These are phyloP conservation scores for Oryzias curvinotus DNA, from an alignment of 2,113 vertebrate species.

Conservation along the genomic window DNA sequence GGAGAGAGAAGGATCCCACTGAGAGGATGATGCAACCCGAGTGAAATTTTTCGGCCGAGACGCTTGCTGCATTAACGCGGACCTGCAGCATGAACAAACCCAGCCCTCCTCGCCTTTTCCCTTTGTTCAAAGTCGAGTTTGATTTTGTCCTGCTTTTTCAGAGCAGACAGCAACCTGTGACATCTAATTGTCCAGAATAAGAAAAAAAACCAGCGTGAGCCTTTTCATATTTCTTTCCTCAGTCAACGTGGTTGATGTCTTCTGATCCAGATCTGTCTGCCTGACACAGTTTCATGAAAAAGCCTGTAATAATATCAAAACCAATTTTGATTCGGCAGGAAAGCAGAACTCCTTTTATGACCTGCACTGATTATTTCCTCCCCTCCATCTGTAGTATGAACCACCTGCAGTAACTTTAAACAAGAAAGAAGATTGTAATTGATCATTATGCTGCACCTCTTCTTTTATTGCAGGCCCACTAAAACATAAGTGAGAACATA, in stretches of 20 bases:
- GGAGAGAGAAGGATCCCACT: constrained; percentile 64
- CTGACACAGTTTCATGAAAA: constrained; percentile 42
- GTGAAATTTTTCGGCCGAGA: constrained; percentile 72
- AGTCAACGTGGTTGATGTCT: constrained; percentile 22
- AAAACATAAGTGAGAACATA: constrained; percentile 14
- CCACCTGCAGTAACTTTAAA: constrained; percentile 52
- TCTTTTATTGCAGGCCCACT: constrained; percentile 39
- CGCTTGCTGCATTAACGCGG: constrained; percentile 67
- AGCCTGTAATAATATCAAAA: constrained; percentile 40
- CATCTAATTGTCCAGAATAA: constrained; percentile 58
- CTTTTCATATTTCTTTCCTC: constrained; percentile 46
- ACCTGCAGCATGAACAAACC: constrained; percentile 61
- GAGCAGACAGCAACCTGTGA: constrained; percentile 50
- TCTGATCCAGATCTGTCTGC: constrained; percentile 31
- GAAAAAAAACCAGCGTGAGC: constrained; percentile 38
- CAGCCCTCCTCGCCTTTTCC: constrained; percentile 24
- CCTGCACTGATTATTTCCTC: constrained; percentile 39
- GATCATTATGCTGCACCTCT: constrained; percentile 27
- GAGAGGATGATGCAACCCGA: constrained; percentile 75
- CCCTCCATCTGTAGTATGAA: constrained; percentile 45
- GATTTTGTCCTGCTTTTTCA: constrained; percentile 27
- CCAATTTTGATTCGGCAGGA: constrained; percentile 29
- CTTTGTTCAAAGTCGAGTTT: constrained; percentile 57
- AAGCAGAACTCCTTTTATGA: constrained; percentile 52
- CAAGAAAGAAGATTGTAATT: constrained; percentile 40